Base-by-base conservation (phyloP, 2,888 invertebrate genomes). In the Coelopa pilipes region DNA sequence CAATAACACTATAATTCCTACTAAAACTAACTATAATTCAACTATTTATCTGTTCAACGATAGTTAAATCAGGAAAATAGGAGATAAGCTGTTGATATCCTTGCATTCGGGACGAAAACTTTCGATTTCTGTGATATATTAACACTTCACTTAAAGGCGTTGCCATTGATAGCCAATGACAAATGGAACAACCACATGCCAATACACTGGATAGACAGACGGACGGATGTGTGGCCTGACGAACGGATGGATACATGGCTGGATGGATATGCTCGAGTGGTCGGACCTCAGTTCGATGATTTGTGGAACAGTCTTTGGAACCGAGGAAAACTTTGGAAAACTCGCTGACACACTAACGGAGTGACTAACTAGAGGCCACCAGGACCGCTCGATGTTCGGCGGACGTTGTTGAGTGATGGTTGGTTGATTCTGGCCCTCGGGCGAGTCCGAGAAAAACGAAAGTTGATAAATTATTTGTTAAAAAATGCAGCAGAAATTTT, bases 401-500 rank as follows among this genome's bases (percentile, higher is more conserved):
- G 24, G 53, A 45, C 53, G 34, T 55, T 12, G 7, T 4, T 34
- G 34, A 2, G 12, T 17, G 12, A 17, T 19, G 3, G 21, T 68
- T 67, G 19, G 21, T 21, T 19, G 45, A 19, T 46, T 46, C 19
- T 15, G 11, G 5, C 19, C 69, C 57, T 17, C 45, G 46, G 69
- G 57, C 59, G 15, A 19, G 13, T 46, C 69, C 17, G 17, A 12
- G 57, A 49, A 70, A 70, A 70, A 70, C 49, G 70, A 70, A 70
- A 70, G 70, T 70, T 59, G 60, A 59, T 70, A 70, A 70, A 70
- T 70, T 60, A 59, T 59, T 59, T 60, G 70, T 60, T 46, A 49
- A 70, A 70, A 60, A 50, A 17, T 53, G 47, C 59, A 49, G 59
- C 60, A 47, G 34, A n/a, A 19, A 70, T 60, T 47, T 60, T 70